These are phyloP conservation scores for Drosophila grimshawi DNA, from an alignment of 1,140 invertebrate species.

Conservation along the genomic window DNA sequence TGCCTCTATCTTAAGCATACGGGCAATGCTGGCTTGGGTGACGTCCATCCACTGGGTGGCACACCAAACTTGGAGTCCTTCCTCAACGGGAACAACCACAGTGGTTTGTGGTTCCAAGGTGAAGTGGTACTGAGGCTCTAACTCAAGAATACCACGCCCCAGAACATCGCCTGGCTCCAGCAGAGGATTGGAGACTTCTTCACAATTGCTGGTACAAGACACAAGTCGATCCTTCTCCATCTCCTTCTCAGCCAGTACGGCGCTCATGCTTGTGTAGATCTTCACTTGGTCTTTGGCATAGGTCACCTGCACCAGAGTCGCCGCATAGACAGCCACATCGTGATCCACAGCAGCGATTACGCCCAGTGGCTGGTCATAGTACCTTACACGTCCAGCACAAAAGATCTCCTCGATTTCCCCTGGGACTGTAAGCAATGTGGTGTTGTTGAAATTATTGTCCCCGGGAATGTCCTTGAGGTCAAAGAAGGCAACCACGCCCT, in stretches of 20 bases:
- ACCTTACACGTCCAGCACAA: conserved; percentile 85
- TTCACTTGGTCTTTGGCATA: conserved; percentile 84
- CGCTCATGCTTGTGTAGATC: conserved; percentile 82
- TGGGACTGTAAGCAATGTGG: conserved; percentile 48
- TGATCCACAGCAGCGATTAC: conserved; percentile 88
- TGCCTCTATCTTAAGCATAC: conserved; percentile 85
- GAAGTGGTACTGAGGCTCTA: conserved; percentile 84
- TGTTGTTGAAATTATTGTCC: conserved; percentile 86
- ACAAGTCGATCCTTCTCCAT: conserved; percentile 88
- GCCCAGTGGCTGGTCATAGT: conserved; percentile 90
- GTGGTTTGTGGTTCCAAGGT: conserved; percentile 89
- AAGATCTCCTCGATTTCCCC: conserved; percentile 84
- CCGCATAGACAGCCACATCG: conserved; percentile 87
- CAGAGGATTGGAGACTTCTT: conserved; percentile 86
- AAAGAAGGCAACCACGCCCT: conserved; percentile 90
- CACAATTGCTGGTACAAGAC: conserved; percentile 86
- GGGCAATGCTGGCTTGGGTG: conserved; percentile 87
- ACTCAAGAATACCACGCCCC: conserved; percentile 67
- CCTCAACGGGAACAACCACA: conserved; percentile 86
- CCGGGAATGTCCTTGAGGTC: conserved; percentile 91
- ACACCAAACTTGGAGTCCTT: conserved; percentile 87
- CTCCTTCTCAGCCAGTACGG: conserved; percentile 85
- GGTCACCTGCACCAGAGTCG: conserved; percentile 88
- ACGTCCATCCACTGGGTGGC: conserved; percentile 89
- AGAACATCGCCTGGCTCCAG: conserved; percentile 47